Conservation (phyloP, 2,888 invertebrate genomes). For the Lasioglossum calceatum region DNA sequence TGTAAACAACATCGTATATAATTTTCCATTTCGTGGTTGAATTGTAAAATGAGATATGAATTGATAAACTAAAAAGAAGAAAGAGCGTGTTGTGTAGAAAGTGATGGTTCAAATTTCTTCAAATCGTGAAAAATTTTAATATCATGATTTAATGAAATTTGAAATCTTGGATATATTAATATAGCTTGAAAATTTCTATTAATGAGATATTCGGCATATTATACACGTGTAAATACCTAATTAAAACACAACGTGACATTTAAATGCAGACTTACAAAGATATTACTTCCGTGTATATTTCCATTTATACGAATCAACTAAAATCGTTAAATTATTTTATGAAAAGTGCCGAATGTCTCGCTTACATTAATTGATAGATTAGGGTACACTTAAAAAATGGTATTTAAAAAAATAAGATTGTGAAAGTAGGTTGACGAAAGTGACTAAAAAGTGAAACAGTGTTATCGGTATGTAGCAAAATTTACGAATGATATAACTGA, state of each 20-base stretch:
- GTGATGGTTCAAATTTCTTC: conserved; percentile 37
- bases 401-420: conserved; percentile 57
- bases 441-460: conserved; percentile 26
- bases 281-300: background rate
- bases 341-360: conserved; percentile 55
- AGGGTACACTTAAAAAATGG: conserved; percentile 62
- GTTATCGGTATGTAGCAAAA: conserved; percentile 39
- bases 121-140: conserved; percentile 30
- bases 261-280: conserved; percentile 1
- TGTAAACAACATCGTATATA: conserved; percentile 30
- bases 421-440: conserved; percentile 40
- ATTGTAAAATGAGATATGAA: conserved; percentile 39
- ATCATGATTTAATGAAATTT: conserved; percentile 42
- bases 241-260: background rate
- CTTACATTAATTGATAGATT: conserved; percentile 65
- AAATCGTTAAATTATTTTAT: background rate
- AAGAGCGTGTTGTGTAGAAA: conserved; percentile 33
- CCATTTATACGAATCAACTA: background rate
- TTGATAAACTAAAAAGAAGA: conserved; percentile 40
- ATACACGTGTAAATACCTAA: conserved; percentile 2
- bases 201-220: conserved; percentile 53
- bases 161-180: conserved; percentile 47
- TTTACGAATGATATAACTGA: conserved; percentile 36
- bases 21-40: conserved; percentile 18
- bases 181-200: conserved; percentile 48